Percentiles rank a stretch among this genome's conserved stretches.
These are phyloP conservation scores for Vanacampus margaritifer DNA, from an alignment of 2,113 vertebrate genomes.

Conservation along the genomic window DNA sequence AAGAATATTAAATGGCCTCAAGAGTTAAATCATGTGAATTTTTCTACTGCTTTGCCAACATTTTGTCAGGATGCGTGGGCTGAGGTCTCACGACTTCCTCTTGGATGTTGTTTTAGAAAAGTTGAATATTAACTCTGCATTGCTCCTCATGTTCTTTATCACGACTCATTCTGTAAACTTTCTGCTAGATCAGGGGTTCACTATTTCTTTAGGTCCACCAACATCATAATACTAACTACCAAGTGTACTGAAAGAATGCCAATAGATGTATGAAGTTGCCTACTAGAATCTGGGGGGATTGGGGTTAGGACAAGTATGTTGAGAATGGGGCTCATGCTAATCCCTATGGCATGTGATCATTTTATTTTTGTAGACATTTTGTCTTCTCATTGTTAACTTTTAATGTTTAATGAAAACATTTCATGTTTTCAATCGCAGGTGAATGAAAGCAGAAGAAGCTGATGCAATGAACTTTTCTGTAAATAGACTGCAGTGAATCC, in stretches of 20 bases:
- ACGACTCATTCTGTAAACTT: not conserved
- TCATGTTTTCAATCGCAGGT: constrained; percentile 69
- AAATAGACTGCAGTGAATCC: constrained; percentile 56
- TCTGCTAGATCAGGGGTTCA: too few relatives aligned
- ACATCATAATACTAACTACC: too few relatives aligned
- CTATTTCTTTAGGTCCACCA: too few relatives aligned
- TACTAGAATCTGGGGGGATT: too few relatives aligned
- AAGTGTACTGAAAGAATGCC: too few relatives aligned
- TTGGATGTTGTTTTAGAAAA: constrained; percentile 9
- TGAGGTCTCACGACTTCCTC: not conserved
- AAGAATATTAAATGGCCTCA: not conserved
- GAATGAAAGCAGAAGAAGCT: constrained; percentile 50
- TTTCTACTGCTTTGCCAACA: constrained; percentile 11
- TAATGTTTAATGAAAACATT: too few relatives aligned
- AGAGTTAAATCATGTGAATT: constrained; percentile 26
- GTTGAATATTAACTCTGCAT: constrained; percentile 3
- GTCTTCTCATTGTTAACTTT: too few relatives aligned
- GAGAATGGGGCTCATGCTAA: too few relatives aligned
- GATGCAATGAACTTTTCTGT: constrained; percentile 52
- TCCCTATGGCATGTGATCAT: too few relatives aligned
- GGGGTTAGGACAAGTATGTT: too few relatives aligned
- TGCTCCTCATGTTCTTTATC: not conserved
- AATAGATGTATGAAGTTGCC: too few relatives aligned
- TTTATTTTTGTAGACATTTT: too few relatives aligned
- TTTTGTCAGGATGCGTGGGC: constrained; percentile 23